Evolutionary conservation across 2,113 vertebrate genomes (phyloP), one percentile per base, ranked within the genome.

Genomic region (Coreoperca whiteheadi): DNA sequence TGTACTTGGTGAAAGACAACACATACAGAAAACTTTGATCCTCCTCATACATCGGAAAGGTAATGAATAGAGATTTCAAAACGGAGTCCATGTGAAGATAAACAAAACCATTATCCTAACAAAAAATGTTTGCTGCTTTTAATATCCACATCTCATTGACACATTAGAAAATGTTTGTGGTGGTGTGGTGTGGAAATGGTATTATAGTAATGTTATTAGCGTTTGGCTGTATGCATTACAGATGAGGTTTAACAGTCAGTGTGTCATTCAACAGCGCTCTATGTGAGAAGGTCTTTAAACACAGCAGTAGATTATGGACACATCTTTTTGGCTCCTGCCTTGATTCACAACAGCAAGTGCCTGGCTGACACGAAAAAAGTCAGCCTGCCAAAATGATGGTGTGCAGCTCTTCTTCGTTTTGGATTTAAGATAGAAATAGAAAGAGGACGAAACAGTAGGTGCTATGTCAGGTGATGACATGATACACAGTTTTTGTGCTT

Each of bases 251-350:
- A 30, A 54, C 30, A 69, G 32, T n/a, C 48, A 41, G 9, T 15
- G 50, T 71, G 60, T 65, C 25, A 50, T 15, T 64, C 21, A 39
- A 69, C 61, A 68, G 67, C 59, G n/a, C 54, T 81, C 43, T 57
- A 67, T 68, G 74, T 59, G 65, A 75, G 71, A 71, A 74, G 64
- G 77, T 82, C 73, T 68, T 75, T 74, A 78, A 76, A 59, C 57
- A 48, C 37, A 39, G 34, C 23, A 18, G 59, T 30, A n/a, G 50
- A 59, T 73, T 66, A 67, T 41, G 71, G 70, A 30, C 28, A 41
- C 30, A 39, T 63, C 3, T 20, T 70, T 74, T 75, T 67, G 64
- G 11, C 53, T 43, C 69, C 34, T 65, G 32, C 39, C 8, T 41
- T 32, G 20, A 65, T 66, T 77, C 37, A 54, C 74, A 85, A 65